A percentile compares a stretch with the other conserved stretches of the same genome.
Evolutionary conservation across 2,113 vertebrate genomes (phyloP).

Genomic region (Eulacestoma nigropectus): DNA sequence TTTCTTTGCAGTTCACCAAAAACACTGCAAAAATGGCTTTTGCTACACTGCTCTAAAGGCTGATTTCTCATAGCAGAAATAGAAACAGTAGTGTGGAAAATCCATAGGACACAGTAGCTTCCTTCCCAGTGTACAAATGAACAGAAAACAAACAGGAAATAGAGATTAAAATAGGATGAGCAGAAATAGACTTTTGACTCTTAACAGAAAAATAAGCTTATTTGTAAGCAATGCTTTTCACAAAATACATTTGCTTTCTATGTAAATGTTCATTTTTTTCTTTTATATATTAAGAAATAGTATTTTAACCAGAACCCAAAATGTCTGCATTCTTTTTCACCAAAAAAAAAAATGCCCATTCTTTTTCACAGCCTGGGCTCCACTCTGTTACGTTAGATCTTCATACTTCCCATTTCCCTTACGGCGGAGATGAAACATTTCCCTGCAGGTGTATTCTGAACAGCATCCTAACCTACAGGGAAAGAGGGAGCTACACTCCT

Average conservation of each 20-base stretch:
- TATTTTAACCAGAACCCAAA: background rate
- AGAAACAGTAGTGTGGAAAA: background rate
- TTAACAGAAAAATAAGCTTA: background rate
- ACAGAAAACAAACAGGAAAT: constrained; percentile 38
- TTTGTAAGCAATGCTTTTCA: background rate
- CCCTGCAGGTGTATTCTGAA: background rate
- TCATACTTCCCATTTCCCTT: background rate
- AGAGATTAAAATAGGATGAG: background rate
- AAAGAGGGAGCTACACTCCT: background rate
- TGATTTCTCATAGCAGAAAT: background rate
- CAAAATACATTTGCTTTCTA: background rate
- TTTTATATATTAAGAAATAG: background rate
- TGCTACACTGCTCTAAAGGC: background rate
- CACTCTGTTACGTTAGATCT: background rate
- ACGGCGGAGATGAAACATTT: accelerated
- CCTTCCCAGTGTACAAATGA: background rate
- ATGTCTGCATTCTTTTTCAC: background rate
- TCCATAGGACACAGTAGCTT: background rate
- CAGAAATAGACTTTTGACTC: background rate
- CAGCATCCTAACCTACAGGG: background rate
- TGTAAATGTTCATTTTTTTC: background rate
- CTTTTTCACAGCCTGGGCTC: background rate
- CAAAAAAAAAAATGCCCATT: too few species aligned
- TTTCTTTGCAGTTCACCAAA: background rate
- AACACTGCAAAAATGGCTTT: background rate